Conservation (phyloP, 2,797 vertebrate species). For the Poecilia gillii region DNA sequence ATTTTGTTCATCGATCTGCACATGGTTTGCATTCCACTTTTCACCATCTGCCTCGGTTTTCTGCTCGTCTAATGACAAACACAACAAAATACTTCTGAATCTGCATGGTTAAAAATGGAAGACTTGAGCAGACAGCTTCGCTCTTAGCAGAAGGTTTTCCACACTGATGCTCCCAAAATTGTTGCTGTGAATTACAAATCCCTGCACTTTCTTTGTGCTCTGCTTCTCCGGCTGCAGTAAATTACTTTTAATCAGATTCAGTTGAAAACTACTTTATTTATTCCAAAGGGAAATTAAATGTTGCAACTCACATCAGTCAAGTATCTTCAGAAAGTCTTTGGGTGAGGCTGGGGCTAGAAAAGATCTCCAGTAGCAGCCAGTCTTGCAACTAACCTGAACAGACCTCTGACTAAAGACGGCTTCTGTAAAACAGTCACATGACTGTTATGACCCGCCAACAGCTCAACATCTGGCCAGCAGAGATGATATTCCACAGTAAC, state of each 20-base stretch:
- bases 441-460: not conserved
- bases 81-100: not conserved
- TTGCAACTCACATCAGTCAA: not conserved
- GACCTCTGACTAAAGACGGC: not conserved
- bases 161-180: not conserved
- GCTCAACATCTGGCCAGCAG: not conserved
- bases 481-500: not conserved
- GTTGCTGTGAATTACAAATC: not conserved
- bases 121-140: not conserved
- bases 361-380: not conserved
- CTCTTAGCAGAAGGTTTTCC: not conserved
- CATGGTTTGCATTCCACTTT: constrained; percentile 23
- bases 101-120: not conserved
- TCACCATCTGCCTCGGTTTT: constrained; percentile 40
- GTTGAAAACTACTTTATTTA: not conserved
- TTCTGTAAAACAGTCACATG: not conserved
- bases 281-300: not conserved
- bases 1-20: constrained; percentile 24
- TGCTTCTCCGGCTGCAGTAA: not conserved
- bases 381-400: not conserved
- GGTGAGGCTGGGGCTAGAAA: not conserved
- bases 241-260: not conserved
- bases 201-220: not conserved
- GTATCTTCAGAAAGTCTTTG: not conserved
- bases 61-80: constrained; percentile 12